Evolutionary conservation across 2,888 invertebrate species (phyloP).

Genomic region (Girardia tigrina): DNA sequence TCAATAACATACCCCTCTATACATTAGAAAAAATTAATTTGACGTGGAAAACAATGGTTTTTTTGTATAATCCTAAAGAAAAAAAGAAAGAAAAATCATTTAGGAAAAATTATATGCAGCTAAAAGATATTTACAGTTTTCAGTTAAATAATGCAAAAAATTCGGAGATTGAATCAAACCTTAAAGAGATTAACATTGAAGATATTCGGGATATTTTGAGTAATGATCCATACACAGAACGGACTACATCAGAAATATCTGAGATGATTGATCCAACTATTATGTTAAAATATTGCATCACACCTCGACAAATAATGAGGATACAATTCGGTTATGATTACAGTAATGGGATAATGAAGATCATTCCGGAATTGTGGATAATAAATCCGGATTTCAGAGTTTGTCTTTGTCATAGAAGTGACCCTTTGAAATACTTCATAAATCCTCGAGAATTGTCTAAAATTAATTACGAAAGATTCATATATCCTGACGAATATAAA

Average conservation of each 20-base stretch:
- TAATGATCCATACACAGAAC: background rate
- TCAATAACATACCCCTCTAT: background rate
- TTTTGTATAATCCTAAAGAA: background rate
- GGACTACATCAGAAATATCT: background rate
- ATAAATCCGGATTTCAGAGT: slow-evolving; percentile 13
- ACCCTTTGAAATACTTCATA: background rate
- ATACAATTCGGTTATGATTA: background rate
- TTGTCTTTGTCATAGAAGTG: background rate
- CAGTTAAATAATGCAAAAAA: background rate
- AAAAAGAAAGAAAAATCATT: background rate
- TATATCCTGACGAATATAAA: background rate
- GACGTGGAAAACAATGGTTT: background rate
- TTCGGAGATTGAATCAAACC: background rate
- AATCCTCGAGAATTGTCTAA: background rate
- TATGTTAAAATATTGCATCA: background rate
- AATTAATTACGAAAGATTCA: background rate
- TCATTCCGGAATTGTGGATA: background rate
- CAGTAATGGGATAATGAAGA: background rate
- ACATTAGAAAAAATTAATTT: background rate
- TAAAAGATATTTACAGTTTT: slow-evolving; percentile 9
- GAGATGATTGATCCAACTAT: background rate
- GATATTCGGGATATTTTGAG: background rate
- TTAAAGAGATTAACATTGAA: background rate
- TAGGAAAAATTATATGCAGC: background rate
- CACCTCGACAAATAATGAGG: background rate